Base-by-base conservation (phyloP, 1,140 invertebrate species). In the Rhysida immarginata region DNA sequence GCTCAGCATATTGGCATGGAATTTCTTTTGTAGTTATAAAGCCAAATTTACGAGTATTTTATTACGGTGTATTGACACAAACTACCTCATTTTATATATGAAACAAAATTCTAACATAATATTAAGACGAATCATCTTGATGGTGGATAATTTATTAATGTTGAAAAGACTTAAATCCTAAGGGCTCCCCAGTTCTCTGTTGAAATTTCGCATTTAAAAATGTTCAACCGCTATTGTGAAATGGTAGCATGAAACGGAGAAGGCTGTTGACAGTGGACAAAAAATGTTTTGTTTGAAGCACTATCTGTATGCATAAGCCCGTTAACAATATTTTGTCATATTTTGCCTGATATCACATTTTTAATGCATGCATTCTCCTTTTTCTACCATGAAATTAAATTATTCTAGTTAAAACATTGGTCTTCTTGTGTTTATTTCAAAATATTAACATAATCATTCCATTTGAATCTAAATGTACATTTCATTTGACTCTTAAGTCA, bases 361-460 rank as follows among this genome's bases (percentile, higher is more conserved):
- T 21, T 43, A 11, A 71, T 69, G 71, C 67, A 72, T 72, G 71
- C 71, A 74, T 74, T 74, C 72, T 74, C 71, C 71, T 71, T 74
- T 74, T 74, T 74, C 71, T 74, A 74, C 72, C 68, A 73, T 74
- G 70, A 72, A 63, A 71, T 72, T 74, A 73, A 73, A 74, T 74
- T 74, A 75, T 74, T 75, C 72, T 74, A 73, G 72, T 74, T 74
- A 74, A 73, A 72, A 23, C 20, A 20, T 46, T 46, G 44, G 8
- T 46, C 20, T 5, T 46, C 23, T 20, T 20, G 5, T 20, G 20
- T 46, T n/a, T 46, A 46, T 5, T 46, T 20, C 44, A 8, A 20
- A 46, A 46, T 11, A n/a, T n/a, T n/a, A n/a, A n/a, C n/a, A n/a
- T n/a, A n/a, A n/a, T n/a, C n/a, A n/a, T n/a, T n/a, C n/a, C n/a